Evolutionary conservation across 2,113 vertebrate genomes (phyloP).

Genomic region (Opisthocomus hoazin): DNA sequence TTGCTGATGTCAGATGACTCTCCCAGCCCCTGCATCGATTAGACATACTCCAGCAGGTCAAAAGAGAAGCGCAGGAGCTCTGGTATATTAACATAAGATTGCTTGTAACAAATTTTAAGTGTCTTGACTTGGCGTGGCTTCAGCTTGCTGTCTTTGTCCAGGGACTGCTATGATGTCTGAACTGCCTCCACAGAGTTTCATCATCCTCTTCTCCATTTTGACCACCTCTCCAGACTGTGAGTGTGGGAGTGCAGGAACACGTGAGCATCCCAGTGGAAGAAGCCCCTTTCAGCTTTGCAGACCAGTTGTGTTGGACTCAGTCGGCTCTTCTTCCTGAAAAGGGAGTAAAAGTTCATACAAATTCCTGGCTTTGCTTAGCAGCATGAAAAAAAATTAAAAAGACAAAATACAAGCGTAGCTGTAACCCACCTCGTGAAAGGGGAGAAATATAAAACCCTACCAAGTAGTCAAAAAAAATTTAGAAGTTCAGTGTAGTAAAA

Average conservation of each 20-base stretch:
- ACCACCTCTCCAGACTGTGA: not conserved
- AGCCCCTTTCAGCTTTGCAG: not conserved
- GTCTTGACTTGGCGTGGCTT: not conserved
- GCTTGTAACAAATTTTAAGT: not conserved
- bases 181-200: not conserved
- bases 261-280: not conserved
- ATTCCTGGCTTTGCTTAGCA: not conserved
- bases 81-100: not conserved
- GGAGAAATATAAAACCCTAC: not conserved
- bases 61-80: not conserved
- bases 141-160: not conserved
- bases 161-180: not conserved
- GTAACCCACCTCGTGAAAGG: not conserved
- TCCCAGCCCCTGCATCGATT: not conserved
- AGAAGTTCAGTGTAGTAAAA: not conserved
- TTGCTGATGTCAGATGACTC: not conserved
- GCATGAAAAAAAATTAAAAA: not conserved
- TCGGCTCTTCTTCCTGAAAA: not conserved
- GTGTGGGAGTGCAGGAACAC: fast-evolving
- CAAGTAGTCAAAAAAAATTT: not conserved
- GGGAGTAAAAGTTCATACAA: not conserved
- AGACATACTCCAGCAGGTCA: not conserved
- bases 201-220: not conserved
- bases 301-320: not conserved
- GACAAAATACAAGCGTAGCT: not conserved